phyloP scores from a whole-genome alignment of 2,797 vertebrate genomes.

The Crenuchus spilurus region DNA sequence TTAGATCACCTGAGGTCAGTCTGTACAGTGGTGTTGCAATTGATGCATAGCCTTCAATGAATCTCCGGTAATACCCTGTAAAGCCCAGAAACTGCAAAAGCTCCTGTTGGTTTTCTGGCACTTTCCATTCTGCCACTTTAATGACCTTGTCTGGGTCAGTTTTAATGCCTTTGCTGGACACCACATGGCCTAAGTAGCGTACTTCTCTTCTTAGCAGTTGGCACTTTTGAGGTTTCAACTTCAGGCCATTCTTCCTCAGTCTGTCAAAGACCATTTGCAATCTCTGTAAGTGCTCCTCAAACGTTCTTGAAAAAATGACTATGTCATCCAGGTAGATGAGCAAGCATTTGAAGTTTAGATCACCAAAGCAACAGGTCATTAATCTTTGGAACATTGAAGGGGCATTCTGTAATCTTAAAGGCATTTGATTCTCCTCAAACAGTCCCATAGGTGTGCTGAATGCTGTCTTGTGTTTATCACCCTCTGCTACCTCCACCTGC shows the following conservation, averaged over 20 bases:
- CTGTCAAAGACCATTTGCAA: no score
- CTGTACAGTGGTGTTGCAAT: background rate
- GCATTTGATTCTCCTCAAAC: constrained; percentile 34
- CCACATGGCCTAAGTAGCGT: constrained; percentile 11
- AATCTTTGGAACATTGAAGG: constrained; percentile 51
- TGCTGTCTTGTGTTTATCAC: constrained; percentile 21
- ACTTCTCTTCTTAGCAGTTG: background rate
- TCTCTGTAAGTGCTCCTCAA: no score
- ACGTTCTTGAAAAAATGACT: background rate
- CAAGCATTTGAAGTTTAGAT: constrained; percentile 54
- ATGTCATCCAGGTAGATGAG: constrained; percentile 54
- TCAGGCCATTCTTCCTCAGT: background rate
- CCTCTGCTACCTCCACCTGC: constrained; percentile 48
- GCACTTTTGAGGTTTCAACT: constrained; percentile 8
- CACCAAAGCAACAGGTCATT: constrained; percentile 50
- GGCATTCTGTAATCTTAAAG: constrained; percentile 32
- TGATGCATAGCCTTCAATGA: background rate
- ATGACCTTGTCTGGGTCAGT: constrained; percentile 18
- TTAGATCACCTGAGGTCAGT: background rate
- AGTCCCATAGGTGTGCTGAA: constrained; percentile 41
- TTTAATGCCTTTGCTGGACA: constrained; percentile 16
- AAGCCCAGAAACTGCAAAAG: background rate
- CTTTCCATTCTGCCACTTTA: constrained; percentile 17
- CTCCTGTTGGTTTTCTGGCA: background rate
- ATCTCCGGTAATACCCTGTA: background rate